Conservation (phyloP, 2,888 invertebrate species). For the Periphyllus acericola region DNA sequence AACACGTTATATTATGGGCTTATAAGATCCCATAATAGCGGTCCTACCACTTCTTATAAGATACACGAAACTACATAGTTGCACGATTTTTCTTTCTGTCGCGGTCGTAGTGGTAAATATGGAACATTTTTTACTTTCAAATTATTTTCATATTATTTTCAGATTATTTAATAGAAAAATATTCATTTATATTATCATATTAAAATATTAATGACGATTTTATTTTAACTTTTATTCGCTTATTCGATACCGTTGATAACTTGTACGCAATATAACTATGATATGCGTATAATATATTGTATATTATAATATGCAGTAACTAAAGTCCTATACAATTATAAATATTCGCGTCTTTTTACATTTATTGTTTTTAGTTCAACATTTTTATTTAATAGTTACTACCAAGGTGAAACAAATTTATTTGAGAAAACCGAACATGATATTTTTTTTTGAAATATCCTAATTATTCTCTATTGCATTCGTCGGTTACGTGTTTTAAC, state of each 20-base stretch:
- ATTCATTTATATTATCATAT: neutral
- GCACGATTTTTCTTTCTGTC: neutral
- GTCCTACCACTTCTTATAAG: slow-evolving; percentile 29
- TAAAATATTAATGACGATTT: neutral
- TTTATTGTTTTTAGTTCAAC: neutral
- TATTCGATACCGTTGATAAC: neutral
- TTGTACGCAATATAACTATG: neutral
- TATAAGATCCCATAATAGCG: neutral
- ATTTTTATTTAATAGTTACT: neutral
- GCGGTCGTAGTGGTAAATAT: neutral
- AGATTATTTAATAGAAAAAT: neutral
- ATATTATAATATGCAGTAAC: neutral
- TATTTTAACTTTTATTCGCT: neutral
- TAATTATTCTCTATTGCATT: neutral
- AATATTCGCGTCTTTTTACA: neutral
- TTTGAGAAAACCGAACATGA: neutral
- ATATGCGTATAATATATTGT: neutral
- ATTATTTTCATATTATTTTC: neutral
- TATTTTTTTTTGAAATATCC: neutral
- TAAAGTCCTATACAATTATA: too few relatives aligned
- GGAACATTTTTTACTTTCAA: neutral
- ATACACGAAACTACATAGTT: slow-evolving; percentile 19
- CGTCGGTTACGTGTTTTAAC: neutral
- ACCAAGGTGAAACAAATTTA: neutral
- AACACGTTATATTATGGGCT: neutral